Evolutionary conservation across 2,113 vertebrate species (phyloP), one percentile per base, ranked within the genome.

Genomic region (Lepus americanus): DNA sequence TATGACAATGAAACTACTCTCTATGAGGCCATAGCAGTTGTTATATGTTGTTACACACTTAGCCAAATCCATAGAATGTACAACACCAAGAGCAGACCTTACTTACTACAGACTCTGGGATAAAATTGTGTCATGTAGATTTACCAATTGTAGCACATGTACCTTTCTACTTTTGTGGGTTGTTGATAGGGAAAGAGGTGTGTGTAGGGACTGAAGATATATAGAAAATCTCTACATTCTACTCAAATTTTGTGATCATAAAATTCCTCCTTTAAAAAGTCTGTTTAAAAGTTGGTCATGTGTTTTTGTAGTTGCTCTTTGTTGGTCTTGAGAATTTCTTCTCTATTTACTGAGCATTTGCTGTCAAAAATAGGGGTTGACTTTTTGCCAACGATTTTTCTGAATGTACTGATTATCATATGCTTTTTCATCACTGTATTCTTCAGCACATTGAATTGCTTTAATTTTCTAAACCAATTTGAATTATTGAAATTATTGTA

Each of bases 71-170:
- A 69, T 1, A 31, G 63, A 39, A 20, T 27, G 11, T 11, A n/a
- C 20, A 55, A 20, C 25, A 25, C 16, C 10, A 73, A 31, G 11
- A 2, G 0, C 27, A 31, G 9, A 49, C 49, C 20, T 61, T 64
- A 36, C 1, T 9, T 25, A 73, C 3, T 1, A 20, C 3, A 0
- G 20, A 9, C 44, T 25, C 19, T 53, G 11, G 14, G n/a, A 16
- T 3, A 63, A 76, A 31, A 6, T 9, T 3, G 14, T 4, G 53
- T 23, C n/a, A 1, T 39, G 14, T 27, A 22, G n/a, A 5, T 31
- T 39, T 39, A 11, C 6, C 9, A 51, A 0, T 36, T 29, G 7
- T 33, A 14, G 20, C 39, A 27, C 49, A 86, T 16, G 4, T n/a
- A n/a, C 70, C 25, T 14, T 19, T 59, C 55, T 59, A 59, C 31